These are phyloP conservation scores for Lathamus discolor DNA, from an alignment of 2,113 vertebrate genomes.

Conservation along the genomic window DNA sequence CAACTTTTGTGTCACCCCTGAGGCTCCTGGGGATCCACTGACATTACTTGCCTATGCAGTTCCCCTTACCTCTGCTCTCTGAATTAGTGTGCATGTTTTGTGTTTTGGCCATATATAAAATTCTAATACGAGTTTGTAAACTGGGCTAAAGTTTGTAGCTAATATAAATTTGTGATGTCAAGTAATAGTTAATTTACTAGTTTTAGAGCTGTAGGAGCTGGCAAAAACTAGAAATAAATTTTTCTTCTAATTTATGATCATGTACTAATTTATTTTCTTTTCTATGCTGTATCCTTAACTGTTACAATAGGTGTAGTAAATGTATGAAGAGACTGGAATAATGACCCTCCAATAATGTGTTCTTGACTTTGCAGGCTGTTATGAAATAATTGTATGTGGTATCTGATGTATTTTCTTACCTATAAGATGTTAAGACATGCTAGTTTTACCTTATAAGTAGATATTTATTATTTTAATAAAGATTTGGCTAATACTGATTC, in stretches of 20 bases:
- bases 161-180: neutral
- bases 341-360: neutral
- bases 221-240: neutral
- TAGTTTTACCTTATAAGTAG: neutral
- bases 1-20: neutral
- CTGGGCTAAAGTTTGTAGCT: neutral
- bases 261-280: neutral
- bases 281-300: neutral
- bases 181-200: neutral
- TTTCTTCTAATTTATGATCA: neutral
- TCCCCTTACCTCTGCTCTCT: neutral
- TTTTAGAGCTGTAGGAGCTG: neutral
- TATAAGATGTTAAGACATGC: neutral
- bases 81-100: neutral
- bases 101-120: neutral
- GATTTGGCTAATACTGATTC: neutral
- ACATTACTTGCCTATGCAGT: neutral
- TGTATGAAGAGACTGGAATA: neutral
- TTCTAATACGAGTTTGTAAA: neutral
- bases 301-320: neutral
- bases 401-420: neutral
- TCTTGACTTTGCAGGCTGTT: neutral
- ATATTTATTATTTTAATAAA: neutral
- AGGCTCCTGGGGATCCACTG: neutral
- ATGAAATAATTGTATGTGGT: neutral